These are phyloP conservation scores for Cyclopterus lumpus DNA, from an alignment of 2,797 vertebrate genomes.

Conservation along the genomic window DNA sequence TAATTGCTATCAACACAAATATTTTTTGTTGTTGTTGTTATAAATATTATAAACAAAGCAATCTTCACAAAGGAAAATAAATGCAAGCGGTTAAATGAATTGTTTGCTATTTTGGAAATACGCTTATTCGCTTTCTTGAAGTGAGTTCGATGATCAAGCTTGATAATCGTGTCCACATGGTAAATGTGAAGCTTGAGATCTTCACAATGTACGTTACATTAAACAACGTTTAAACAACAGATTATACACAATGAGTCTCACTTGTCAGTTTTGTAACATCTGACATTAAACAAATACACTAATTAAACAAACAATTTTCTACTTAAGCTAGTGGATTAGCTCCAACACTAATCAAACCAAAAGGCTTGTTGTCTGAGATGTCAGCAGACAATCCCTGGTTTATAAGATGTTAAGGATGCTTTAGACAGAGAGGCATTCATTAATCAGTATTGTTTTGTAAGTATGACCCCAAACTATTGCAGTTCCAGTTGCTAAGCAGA, in stretches of 20 bases:
- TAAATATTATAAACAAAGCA: neutral
- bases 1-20: neutral
- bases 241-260: constrained; percentile 2
- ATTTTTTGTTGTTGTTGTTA: neutral
- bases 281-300: neutral
- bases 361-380: neutral
- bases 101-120: neutral
- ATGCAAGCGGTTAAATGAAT: neutral
- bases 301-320: neutral
- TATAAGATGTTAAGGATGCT: neutral
- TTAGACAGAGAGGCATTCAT: neutral
- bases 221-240: neutral
- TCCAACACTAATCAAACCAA: neutral
- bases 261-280: neutral
- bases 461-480: neutral
- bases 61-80: neutral
- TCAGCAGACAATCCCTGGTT: neutral
- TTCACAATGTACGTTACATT: neutral
- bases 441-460: neutral
- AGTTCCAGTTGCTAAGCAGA: neutral
- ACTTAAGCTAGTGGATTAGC: neutral
- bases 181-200: neutral
- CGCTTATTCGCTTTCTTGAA: neutral
- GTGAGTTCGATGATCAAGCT: neutral
- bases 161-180: neutral